Evolutionary conservation across 1,140 invertebrate genomes (phyloP).

Genomic region (Trichonephila clavata): DNA sequence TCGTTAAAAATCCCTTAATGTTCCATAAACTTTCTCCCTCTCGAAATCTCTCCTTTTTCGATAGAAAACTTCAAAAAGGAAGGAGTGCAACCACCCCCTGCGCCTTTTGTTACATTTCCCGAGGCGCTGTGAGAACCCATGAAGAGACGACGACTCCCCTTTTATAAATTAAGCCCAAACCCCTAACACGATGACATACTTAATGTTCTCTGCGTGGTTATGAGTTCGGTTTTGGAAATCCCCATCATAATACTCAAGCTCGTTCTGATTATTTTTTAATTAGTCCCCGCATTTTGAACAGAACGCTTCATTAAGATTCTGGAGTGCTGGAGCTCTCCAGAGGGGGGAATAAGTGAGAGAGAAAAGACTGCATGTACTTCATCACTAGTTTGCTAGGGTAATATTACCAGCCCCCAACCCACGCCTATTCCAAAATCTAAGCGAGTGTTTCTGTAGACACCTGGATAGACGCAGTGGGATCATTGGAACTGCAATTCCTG

Average conservation of each 20-base stretch:
- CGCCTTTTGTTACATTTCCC: neutral
- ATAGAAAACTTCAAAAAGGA: neutral
- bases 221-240: neutral
- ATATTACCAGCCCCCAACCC: constrained; percentile 8
- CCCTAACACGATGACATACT: constrained; percentile 4
- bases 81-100: neutral
- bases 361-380: neutral
- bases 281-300: constrained; percentile 20
- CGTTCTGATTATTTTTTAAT: constrained; percentile 56
- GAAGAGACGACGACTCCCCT: neutral
- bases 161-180: constrained; percentile 13
- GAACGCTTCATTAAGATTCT: constrained; percentile 40
- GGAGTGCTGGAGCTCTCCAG: neutral
- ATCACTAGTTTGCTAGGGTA: neutral
- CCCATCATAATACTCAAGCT: constrained; percentile 14
- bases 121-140: neutral
- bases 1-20: constrained; percentile 39
- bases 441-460: neutral
- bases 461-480: neutral
- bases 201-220: constrained; percentile 9
- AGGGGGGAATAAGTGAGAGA: neutral
- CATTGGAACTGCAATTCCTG: neutral
- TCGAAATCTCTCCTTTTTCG: neutral
- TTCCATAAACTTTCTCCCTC: constrained; percentile 18
- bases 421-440: neutral